Evolutionary conservation across 2,797 vertebrate genomes (phyloP).

Genomic region (Melanotaenia boesemani): DNA sequence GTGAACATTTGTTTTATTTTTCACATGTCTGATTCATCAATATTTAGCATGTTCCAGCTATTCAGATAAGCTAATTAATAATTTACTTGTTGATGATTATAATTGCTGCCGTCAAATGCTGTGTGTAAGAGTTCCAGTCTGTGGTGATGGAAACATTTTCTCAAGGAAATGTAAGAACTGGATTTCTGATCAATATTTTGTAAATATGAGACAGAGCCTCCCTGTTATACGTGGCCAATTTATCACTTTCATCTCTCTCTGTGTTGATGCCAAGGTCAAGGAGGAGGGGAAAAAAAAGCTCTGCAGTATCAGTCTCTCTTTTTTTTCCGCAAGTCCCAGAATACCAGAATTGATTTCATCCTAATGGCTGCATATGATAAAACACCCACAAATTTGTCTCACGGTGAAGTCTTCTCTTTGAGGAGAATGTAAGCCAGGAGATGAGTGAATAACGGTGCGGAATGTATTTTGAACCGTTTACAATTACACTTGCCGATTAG

Average conservation of each 20-base stretch:
- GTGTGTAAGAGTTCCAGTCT: not conserved
- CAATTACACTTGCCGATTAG: conserved; percentile 54
- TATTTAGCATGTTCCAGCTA: not conserved
- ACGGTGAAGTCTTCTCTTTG: conserved; percentile 39
- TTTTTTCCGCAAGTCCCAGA: conserved; percentile 42
- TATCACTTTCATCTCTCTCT: conserved; percentile 29
- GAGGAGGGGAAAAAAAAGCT: conserved; percentile 22
- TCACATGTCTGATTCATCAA: not conserved
- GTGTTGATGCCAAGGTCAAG: conserved; percentile 55
- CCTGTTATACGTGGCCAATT: conserved; percentile 27
- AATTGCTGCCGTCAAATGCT: not conserved
- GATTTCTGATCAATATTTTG: conserved; percentile 18
- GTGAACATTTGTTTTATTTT: not conserved
- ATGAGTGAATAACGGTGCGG: conserved; percentile 54
- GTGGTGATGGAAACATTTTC: not conserved
- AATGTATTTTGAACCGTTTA: conserved; percentile 48
- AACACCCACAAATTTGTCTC: conserved; percentile 61
- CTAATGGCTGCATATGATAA: conserved; percentile 66
- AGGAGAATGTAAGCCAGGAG: conserved; percentile 30
- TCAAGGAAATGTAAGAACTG: not conserved
- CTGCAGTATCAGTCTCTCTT: conserved; percentile 35
- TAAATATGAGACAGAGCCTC: conserved; percentile 18
- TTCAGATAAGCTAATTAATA: not conserved
- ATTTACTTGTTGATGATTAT: not conserved
- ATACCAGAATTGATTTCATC: conserved; percentile 58